Conservation (phyloP, 1,140 invertebrate species). For the Gonioctena quinquepunctata region DNA sequence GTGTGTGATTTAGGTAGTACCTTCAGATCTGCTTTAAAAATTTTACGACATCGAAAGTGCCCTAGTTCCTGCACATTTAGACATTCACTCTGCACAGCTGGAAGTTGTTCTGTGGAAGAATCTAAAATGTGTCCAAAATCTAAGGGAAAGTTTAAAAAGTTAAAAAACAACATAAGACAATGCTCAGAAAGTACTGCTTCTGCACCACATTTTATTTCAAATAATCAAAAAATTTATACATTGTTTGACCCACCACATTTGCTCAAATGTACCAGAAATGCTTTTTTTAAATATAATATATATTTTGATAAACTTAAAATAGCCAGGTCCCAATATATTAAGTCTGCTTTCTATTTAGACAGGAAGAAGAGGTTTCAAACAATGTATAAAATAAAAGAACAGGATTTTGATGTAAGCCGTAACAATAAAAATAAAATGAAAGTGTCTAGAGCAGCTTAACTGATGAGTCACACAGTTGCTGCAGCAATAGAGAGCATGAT, state of each 20-base stretch:
- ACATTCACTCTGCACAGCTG: neutral
- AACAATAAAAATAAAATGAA: constrained; percentile 16
- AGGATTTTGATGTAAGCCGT: neutral
- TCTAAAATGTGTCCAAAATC: too few species aligned
- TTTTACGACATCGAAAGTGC: neutral
- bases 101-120: neutral
- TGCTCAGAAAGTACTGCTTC: neutral
- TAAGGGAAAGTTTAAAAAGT: neutral
- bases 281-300: constrained; percentile 17
- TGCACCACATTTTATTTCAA: constrained; percentile 5
- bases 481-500: constrained; percentile 5
- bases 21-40: constrained; percentile 17
- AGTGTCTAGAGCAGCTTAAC: constrained; percentile 8
- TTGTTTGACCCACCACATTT: constrained; percentile 19
- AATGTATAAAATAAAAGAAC: constrained; percentile 11
- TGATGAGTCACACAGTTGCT: constrained; percentile 11
- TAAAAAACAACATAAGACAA: neutral
- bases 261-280: constrained; percentile 14
- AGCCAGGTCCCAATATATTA: constrained; percentile 11
- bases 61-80: neutral
- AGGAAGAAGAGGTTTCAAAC: constrained; percentile 10
- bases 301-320: constrained; percentile 6
- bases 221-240: constrained; percentile 12
- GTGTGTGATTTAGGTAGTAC: constrained; percentile 29
- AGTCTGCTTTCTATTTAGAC: constrained; percentile 1